These are phyloP conservation scores for Heliothis peltigera DNA, from an alignment of 2,888 invertebrate species.

Conservation along the genomic window DNA sequence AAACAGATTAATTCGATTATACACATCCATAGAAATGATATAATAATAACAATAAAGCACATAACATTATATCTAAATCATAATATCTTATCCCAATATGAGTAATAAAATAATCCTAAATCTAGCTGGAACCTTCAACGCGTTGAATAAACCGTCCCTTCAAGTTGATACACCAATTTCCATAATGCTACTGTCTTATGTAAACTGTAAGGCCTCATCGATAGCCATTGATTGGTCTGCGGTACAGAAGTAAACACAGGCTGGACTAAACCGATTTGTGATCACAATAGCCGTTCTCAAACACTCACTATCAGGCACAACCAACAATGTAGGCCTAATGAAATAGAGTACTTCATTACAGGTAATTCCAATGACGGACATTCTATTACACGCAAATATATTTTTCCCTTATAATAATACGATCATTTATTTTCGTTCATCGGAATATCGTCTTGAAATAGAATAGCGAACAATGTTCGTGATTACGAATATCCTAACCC, in stretches of 20 bases:
- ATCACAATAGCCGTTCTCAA: slow-evolving; percentile 51
- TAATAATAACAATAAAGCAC: no score
- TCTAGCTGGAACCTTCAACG: slow-evolving; percentile 1
- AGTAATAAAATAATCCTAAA: background rate
- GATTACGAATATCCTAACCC: slow-evolving; percentile 64
- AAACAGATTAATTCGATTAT: no score
- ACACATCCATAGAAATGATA: no score
- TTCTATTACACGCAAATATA: slow-evolving; percentile 33
- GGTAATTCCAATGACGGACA: slow-evolving; percentile 36
- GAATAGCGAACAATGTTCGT: slow-evolving; percentile 63
- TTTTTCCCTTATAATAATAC: slow-evolving; percentile 46
- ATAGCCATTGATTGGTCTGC: slow-evolving; percentile 55
- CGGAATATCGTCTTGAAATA: slow-evolving; percentile 52
- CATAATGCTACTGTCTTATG: slow-evolving; percentile 30
- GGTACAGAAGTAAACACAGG: slow-evolving; percentile 42
- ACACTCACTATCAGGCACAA: slow-evolving; percentile 17
- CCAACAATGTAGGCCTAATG: slow-evolving; percentile 50
- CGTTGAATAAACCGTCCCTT: background rate
- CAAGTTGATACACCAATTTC: slow-evolving; percentile 25
- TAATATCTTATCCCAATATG: no score
- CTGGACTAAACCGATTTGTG: slow-evolving; percentile 53
- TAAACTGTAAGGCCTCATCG: slow-evolving; percentile 52
- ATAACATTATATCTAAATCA: no score
- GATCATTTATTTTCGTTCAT: slow-evolving; percentile 47
- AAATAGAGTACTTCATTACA: slow-evolving; percentile 36